These are phyloP conservation scores for Corythornis leucogaster DNA, from an alignment of 2,797 vertebrate genomes.

Conservation along the genomic window DNA sequence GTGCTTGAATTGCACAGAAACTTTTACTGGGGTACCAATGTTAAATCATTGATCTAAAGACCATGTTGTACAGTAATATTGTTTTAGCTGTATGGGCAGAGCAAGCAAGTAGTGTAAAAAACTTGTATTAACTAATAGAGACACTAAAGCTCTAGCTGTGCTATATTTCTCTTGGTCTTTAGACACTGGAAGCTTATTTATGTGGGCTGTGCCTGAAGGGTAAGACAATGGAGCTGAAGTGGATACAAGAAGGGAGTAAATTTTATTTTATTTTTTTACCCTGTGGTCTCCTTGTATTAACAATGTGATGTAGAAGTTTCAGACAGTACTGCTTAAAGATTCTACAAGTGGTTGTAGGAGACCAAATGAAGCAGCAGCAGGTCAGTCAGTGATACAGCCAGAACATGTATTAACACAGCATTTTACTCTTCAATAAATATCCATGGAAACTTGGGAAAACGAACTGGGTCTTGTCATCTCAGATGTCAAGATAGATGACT, in stretches of 20 bases:
- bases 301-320: not conserved
- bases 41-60: not conserved
- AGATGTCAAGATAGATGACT: not conserved
- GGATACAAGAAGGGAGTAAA: not conserved
- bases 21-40: not conserved
- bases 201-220: not conserved
- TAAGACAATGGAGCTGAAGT: not conserved
- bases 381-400: not conserved
- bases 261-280: too few relatives aligned
- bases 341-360: not conserved
- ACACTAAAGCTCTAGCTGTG: not conserved
- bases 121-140: not conserved
- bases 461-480: not conserved
- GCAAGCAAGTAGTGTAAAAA: not conserved
- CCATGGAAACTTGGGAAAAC: not conserved
- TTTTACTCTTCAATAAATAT: not conserved
- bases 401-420: not conserved
- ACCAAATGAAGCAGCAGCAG: not conserved
- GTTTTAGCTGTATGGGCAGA: not conserved
- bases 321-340: not conserved
- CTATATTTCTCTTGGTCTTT: not conserved
- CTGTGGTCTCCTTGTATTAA: not conserved
- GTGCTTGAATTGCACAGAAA: not conserved
- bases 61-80: not conserved
- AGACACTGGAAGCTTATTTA: not conserved